These are phyloP conservation scores for Zootoca vivipara DNA, from an alignment of 2,113 vertebrate species.

Conservation along the genomic window DNA sequence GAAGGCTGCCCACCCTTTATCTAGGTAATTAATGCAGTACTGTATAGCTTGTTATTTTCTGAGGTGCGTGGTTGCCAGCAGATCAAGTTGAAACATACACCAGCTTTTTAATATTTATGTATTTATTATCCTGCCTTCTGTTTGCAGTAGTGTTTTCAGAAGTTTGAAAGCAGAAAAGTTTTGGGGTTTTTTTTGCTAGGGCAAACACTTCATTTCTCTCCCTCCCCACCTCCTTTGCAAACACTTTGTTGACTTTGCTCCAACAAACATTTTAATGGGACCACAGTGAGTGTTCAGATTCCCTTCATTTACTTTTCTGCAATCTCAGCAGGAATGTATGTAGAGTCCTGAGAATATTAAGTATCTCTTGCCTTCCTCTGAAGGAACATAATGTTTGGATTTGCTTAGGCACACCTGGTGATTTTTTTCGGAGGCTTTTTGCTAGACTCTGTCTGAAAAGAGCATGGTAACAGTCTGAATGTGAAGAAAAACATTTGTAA, in stretches of 20 bases:
- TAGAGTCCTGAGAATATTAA: conserved; percentile 57
- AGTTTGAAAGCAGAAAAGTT: conserved; percentile 45
- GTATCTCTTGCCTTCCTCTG: conserved; percentile 22
- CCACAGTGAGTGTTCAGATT: conserved; percentile 50
- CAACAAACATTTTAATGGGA: conserved; percentile 52
- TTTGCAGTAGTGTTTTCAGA: conserved; percentile 28
- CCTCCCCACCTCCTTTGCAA: conserved; percentile 36
- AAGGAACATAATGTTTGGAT: neutral
- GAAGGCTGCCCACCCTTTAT: fast-evolving
- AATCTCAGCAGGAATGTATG: conserved; percentile 44
- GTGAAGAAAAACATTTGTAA: neutral
- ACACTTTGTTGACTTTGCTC: conserved; percentile 58
- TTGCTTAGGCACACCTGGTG: neutral
- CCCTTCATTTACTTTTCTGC: conserved; percentile 64
- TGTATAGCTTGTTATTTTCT: neutral
- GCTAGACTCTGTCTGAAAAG: no score
- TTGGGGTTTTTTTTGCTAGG: neutral
- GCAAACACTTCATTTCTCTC: conserved; percentile 20
- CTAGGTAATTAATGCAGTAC: conserved; percentile 10
- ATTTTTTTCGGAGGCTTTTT: neutral
- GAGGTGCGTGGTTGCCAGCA: conserved; percentile 19
- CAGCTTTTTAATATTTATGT: conserved; percentile 17
- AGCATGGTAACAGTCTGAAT: neutral
- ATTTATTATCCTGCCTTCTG: conserved; percentile 30
- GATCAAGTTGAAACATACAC: conserved; percentile 22